Conservation (phyloP, 2,888 invertebrate species). For the Amiota communis region DNA sequence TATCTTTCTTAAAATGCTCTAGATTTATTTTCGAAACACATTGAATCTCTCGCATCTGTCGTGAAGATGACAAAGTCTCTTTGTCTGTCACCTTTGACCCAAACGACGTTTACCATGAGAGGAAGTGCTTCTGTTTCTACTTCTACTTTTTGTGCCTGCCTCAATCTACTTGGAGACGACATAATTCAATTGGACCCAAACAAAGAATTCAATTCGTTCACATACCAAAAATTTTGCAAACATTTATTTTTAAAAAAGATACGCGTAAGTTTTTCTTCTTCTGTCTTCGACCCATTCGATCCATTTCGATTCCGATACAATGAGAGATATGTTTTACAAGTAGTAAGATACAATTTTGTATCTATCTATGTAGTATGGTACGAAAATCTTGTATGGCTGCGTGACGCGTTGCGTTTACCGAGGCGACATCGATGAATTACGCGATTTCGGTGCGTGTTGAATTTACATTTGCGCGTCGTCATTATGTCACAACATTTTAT, state of each 20-base stretch:
- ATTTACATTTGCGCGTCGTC: conserved; percentile 49
- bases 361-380: conserved; percentile 3
- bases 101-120: conserved; percentile 51
- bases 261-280: conserved; percentile 44
- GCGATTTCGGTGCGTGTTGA: conserved; percentile 44
- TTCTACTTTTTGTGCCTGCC: background rate
- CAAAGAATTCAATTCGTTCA: conserved; percentile 56
- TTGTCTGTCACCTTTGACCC: conserved; percentile 73
- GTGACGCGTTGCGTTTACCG: conserved; percentile 26
- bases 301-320: background rate
- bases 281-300: conserved; percentile 11
- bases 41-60: background rate
- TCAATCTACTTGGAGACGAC: conserved; percentile 44
- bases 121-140: conserved; percentile 53
- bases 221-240: conserved; percentile 57
- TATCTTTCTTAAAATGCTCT: background rate
- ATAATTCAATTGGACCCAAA: conserved; percentile 73
- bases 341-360: background rate
- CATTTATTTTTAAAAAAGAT: conserved; percentile 59
- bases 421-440: conserved; percentile 50
- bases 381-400: conserved; percentile 14
- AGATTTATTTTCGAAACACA: background rate
- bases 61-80: conserved; percentile 69
- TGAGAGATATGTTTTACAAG: background rate
- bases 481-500: conserved; percentile 67